phyloP scores from a whole-genome alignment of 2,113 vertebrate species.

The Catharus minimus region DNA sequence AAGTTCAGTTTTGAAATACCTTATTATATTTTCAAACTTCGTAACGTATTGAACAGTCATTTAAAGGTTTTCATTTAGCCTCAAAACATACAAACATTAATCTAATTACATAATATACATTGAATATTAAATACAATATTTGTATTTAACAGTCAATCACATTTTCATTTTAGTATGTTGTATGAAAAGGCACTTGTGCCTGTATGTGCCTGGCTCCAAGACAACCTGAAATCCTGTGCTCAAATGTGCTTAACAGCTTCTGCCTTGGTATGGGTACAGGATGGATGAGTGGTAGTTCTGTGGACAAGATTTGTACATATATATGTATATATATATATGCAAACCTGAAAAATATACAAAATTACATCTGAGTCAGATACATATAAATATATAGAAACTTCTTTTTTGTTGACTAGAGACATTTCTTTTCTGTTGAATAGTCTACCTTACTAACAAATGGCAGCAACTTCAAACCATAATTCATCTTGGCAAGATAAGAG shows the following conservation, averaged over 20 bases:
- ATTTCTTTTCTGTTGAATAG: background rate
- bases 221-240: background rate
- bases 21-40: background rate
- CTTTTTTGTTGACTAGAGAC: background rate
- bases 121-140: background rate
- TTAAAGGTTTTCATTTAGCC: background rate
- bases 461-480: background rate
- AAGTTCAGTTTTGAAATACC: background rate
- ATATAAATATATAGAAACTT: background rate
- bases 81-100: background rate
- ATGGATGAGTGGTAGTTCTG: rapidly evolving
- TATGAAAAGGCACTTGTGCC: background rate
- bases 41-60: background rate
- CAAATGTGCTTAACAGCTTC: background rate
- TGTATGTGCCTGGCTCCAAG: background rate
- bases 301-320: background rate
- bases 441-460: background rate
- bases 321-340: background rate
- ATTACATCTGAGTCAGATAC: background rate
- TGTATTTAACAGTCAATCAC: background rate
- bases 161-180: background rate
- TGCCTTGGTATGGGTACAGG: background rate
- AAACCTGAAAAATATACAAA: background rate
- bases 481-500: background rate
- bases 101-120: background rate